Conservation (phyloP, 2,113 vertebrate genomes). For the Calyptomena viridis region DNA sequence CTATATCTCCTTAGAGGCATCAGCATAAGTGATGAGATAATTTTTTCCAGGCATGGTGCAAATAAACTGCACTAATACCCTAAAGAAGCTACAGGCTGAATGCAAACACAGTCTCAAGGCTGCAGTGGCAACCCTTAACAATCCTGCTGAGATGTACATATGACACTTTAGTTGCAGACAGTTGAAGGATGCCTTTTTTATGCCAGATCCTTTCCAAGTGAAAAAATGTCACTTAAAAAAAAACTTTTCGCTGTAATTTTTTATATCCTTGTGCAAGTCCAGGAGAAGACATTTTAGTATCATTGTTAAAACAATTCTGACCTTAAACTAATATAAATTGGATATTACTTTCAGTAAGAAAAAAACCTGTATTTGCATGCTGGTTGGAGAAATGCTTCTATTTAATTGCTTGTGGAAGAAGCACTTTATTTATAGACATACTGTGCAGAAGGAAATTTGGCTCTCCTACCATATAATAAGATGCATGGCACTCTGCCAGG, state of each 20-base stretch:
- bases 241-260: neutral
- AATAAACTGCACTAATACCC: neutral
- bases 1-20: neutral
- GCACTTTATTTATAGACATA: slow-evolving; percentile 68
- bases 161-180: neutral
- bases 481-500: slow-evolving; percentile 62
- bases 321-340: slow-evolving; percentile 42
- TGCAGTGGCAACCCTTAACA: neutral
- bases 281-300: neutral
- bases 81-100: neutral
- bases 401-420: slow-evolving; percentile 67
- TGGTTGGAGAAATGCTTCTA: slow-evolving; percentile 60
- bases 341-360: slow-evolving; percentile 7
- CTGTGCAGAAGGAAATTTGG: slow-evolving; percentile 68
- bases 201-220: neutral
- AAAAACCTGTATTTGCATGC: slow-evolving; percentile 38
- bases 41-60: neutral
- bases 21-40: neutral
- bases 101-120: neutral
- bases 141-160: neutral
- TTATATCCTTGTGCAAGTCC: neutral
- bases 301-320: slow-evolving; percentile 23
- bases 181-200: neutral
- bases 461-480: slow-evolving; percentile 59
- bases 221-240: neutral